Conservation (phyloP, 2,888 invertebrate species). For the Diaperis boleti region DNA sequence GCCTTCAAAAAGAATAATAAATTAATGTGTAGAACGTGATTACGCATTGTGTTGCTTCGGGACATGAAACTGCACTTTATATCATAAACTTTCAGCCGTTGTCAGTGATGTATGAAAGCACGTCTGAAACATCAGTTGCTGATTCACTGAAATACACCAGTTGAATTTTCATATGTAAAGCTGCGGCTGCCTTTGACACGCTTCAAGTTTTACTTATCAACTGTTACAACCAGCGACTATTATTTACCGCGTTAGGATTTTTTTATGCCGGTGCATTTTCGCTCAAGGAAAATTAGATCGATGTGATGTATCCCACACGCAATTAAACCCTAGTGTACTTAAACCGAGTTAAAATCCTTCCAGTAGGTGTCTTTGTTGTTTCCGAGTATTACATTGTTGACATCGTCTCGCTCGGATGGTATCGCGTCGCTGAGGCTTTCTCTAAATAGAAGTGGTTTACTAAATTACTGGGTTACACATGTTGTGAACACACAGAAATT, state of each 20-base stretch:
- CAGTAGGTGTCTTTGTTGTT: constrained; percentile 41
- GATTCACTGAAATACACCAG: constrained; percentile 21
- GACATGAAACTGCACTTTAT: constrained; percentile 36
- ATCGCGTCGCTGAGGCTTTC: constrained; percentile 40
- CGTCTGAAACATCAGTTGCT: constrained; percentile 35
- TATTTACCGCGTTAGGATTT: too few species aligned
- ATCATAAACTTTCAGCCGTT: constrained; percentile 34
- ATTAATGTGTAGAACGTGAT: constrained; percentile 15
- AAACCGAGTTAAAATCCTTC: constrained; percentile 34
- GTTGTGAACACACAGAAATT: constrained; percentile 40
- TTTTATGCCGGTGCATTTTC: too few species aligned
- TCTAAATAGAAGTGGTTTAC: constrained; percentile 38
- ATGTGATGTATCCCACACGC: constrained; percentile 18
- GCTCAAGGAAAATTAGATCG: constrained; percentile 14
- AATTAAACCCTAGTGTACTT: constrained; percentile 33
- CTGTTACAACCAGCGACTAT: not conserved
- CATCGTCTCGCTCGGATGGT: constrained; percentile 40
- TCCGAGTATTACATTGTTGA: constrained; percentile 42
- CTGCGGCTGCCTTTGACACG: constrained; percentile 12
- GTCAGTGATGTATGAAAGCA: constrained; percentile 40
- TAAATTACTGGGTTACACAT: constrained; percentile 42
- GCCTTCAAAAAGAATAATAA: not conserved
- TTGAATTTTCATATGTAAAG: constrained; percentile 26
- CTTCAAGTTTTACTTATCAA: constrained; percentile 1
- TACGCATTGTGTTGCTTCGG: constrained; percentile 13